These are phyloP conservation scores for Scaptomyza hsui DNA, from an alignment of 1,140 invertebrate genomes.

Conservation along the genomic window DNA sequence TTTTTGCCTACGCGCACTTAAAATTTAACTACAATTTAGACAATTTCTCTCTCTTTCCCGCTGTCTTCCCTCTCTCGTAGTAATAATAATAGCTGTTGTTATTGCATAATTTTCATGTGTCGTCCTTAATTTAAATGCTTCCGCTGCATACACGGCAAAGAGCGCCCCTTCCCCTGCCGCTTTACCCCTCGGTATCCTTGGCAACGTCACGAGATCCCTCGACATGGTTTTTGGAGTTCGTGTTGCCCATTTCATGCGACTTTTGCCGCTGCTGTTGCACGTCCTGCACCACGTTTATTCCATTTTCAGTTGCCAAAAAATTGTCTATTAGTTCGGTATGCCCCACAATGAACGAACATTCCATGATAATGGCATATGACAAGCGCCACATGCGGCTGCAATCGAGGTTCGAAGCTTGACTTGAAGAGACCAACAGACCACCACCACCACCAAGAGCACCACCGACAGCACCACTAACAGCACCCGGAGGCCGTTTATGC, in stretches of 20 bases:
- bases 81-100: constrained; percentile 75
- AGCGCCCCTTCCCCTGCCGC: neutral
- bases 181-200: constrained; percentile 55
- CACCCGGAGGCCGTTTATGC: constrained; percentile 32
- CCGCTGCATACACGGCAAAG: constrained; percentile 64
- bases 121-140: constrained; percentile 82
- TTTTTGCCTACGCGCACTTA: constrained; percentile 19
- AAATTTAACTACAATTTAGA: constrained; percentile 53
- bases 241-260: neutral
- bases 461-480: neutral
- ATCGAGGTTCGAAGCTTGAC: constrained; percentile 42
- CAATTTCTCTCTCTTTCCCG: neutral
- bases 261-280: neutral
- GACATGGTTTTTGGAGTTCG: constrained; percentile 10
- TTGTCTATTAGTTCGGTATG: constrained; percentile 74
- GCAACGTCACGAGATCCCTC: constrained; percentile 67
- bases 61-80: neutral
- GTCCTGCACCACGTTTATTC: constrained; percentile 52
- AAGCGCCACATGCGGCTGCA: constrained; percentile 78
- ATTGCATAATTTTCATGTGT: constrained; percentile 83
- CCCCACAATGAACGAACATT: constrained; percentile 69
- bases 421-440: neutral
- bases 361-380: constrained; percentile 80
- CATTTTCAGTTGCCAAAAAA: constrained; percentile 74
- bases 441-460: neutral